Evolutionary conservation across 2,888 invertebrate genomes (phyloP).

Genomic region (Heliconius hortense): DNA sequence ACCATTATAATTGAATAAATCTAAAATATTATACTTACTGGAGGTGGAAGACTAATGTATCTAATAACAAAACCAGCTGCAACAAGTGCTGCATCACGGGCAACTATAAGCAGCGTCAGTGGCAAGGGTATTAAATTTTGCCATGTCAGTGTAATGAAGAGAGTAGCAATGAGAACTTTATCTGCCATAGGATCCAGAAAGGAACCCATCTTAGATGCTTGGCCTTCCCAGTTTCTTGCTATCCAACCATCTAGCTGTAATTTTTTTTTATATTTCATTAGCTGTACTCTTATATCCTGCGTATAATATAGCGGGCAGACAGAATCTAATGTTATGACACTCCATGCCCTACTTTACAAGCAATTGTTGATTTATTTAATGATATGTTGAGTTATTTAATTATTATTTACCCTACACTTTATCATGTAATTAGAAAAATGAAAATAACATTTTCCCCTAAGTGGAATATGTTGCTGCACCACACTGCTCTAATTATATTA

Average conservation of each 20-base stretch:
- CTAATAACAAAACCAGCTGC: constrained; percentile 94
- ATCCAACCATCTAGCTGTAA: constrained; percentile 96
- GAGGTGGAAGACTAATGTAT: constrained; percentile 93
- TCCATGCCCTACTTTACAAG: neutral
- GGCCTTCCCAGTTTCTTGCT: constrained; percentile 94
- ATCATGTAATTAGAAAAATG: neutral
- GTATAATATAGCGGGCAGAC: neutral
- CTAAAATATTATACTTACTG: constrained; percentile 82
- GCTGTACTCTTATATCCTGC: neutral
- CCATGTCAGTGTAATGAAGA: constrained; percentile 93
- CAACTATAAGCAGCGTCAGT: constrained; percentile 90
- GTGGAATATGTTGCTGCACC: neutral
- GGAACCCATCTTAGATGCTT: constrained; percentile 96
- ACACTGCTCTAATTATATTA: neutral
- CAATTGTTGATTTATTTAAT: neutral
- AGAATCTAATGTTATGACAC: neutral
- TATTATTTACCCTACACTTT: neutral
- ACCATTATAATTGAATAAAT: neutral
- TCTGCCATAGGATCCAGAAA: constrained; percentile 98
- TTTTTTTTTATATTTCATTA: neutral
- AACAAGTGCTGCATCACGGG: constrained; percentile 91
- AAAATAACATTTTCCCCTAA: neutral
- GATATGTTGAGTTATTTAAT: too few relatives aligned
- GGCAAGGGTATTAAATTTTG: constrained; percentile 91
- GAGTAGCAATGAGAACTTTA: constrained; percentile 94